These are phyloP conservation scores for Agelastica alni DNA, from an alignment of 2,888 invertebrate species.

Conservation along the genomic window DNA sequence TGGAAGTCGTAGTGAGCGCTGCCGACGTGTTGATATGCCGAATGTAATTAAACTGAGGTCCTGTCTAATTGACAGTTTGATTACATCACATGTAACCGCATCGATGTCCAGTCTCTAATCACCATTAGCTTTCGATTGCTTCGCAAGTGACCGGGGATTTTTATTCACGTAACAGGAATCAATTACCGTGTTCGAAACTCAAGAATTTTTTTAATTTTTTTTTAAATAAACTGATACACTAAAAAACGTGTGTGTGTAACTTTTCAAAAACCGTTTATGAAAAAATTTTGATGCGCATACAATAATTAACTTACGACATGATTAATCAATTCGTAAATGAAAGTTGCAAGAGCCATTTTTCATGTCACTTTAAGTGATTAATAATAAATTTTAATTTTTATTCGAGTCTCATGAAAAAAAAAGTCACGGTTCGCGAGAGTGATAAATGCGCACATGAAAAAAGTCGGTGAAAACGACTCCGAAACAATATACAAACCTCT, in stretches of 20 bases:
- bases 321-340: conserved; percentile 35
- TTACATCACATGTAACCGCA: conserved; percentile 47
- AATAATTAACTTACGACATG: conserved; percentile 33
- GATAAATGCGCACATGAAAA: too few species aligned
- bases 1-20: not conserved
- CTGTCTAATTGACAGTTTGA: conserved; percentile 56
- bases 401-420: conserved; percentile 25
- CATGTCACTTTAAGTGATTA: conserved; percentile 32
- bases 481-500: too few species aligned
- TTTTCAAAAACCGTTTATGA: too few species aligned
- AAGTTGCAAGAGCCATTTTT: conserved; percentile 32
- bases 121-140: conserved; percentile 7
- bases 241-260: too few species aligned
- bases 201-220: too few species aligned
- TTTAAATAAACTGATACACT: too few species aligned
- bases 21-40: conserved; percentile 40
- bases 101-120: conserved; percentile 22
- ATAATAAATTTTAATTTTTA: conserved; percentile 30
- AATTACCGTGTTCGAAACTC: too few species aligned
- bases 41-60: conserved; percentile 54
- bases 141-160: too few species aligned
- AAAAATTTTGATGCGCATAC: conserved; percentile 9
- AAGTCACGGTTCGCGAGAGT: too few species aligned
- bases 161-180: too few species aligned
- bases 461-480: too few species aligned